A percentile compares a stretch with the other conserved stretches of the same genome.
These are phyloP conservation scores for Eulithis prunata DNA, from an alignment of 2,888 invertebrate genomes.

Conservation along the genomic window DNA sequence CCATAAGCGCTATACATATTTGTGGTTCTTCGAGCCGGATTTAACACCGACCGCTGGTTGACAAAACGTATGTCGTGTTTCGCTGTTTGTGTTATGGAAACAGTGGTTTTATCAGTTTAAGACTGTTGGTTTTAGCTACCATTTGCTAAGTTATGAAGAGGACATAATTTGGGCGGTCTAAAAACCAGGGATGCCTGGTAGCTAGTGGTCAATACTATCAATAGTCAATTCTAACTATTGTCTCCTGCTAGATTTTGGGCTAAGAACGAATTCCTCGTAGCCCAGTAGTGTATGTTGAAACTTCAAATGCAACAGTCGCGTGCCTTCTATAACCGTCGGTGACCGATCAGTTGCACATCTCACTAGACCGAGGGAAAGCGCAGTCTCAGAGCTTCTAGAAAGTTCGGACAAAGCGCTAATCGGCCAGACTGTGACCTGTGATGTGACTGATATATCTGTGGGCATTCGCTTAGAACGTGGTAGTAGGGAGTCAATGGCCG, in stretches of 20 bases:
- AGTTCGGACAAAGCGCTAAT: conserved; percentile 44
- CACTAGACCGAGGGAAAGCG: conserved; percentile 21
- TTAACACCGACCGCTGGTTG: not conserved
- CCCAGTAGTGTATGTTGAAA: not conserved
- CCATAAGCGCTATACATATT: not conserved
- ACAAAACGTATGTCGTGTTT: too few species aligned
- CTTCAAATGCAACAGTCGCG: not conserved
- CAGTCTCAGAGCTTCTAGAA: conserved; percentile 41
- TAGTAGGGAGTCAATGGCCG: too few species aligned
- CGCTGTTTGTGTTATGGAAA: not conserved
- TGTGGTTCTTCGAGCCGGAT: conserved; percentile 1
- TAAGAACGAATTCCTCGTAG: not conserved
- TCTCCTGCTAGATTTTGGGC: too few species aligned
- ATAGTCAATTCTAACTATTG: too few species aligned
- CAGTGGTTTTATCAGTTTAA: too few species aligned
- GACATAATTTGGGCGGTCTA: too few species aligned
- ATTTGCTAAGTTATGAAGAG: too few species aligned
- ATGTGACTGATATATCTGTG: conserved; percentile 17
- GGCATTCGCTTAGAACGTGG: not conserved
- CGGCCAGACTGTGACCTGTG: conserved; percentile 31
- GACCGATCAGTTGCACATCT: conserved; percentile 4
- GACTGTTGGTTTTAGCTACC: too few species aligned
- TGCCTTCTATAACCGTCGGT: conserved; percentile 9
- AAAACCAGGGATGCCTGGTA: too few species aligned
- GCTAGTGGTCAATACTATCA: too few species aligned